Base-by-base conservation (phyloP, 1,140 invertebrate species). In the Saxidomus purpurata region DNA sequence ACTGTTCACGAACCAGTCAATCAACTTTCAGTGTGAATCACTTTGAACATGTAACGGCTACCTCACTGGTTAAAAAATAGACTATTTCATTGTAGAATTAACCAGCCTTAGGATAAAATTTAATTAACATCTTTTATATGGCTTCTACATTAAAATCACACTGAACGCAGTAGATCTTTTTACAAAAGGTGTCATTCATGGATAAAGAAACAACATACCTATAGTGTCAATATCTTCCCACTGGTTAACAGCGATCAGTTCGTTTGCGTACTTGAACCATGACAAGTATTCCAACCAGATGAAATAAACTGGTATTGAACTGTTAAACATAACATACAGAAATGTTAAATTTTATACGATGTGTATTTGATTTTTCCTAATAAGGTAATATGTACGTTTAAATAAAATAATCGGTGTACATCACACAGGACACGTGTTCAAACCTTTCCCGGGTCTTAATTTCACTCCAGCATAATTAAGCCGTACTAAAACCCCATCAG, bases 201-300 rank as follows among this genome's bases (percentile, higher is more conserved):
- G n/a, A n/a, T n/a, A 13, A 49, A n/a, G 34, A 25, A 77, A 17
- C 38, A 1, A 74, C 93, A 91, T 89, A 94, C 93, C 61, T 63
- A 96, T 96, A n/a, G 90, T 47, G n/a, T 93, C 89, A 13, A 96
- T 90, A 67, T 93, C 36, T n/a, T 92, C 95, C 99, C 99, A 99
- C 94, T 99, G 98, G 96, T 99, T 99, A 71, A 99, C 97, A n/a
- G 98, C 96, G 0, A 99, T 96, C 0, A 98, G 98, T 96, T 99
- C 98, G 96, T 98, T 99, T 61, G 98, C 98, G 95, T 99, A 99
- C 71, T 97, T 97, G 96, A 99, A 99, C 98, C 99, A 99, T 0
- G 98, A 99, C 25, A 99, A 95, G 95, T 99, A 98, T 22, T 98
- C 98, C 82, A 99, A 96, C 98, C 98, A 99, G 79, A 97, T 96